Base-by-base conservation (phyloP, 2,888 invertebrate genomes). In the Yponomeuta plumbellus region DNA sequence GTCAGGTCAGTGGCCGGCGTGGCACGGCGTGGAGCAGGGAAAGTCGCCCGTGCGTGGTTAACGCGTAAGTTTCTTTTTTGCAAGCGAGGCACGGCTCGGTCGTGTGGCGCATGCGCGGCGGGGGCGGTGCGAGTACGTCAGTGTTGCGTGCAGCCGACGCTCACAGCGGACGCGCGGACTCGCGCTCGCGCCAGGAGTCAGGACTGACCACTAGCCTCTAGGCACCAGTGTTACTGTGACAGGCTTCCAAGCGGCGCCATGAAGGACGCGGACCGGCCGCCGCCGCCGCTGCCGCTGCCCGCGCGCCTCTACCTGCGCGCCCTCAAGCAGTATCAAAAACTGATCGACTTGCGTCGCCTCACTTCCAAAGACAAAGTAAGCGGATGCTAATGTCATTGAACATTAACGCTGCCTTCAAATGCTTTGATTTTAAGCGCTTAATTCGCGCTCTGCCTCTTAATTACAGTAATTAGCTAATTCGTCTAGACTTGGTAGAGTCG, bases 301-400 rank as follows among this genome's bases (percentile, higher is more conserved):
- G 91, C 92, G 73, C 83, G 93, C 69, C 83, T 93, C 67, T 93
- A 92, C 80, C 81, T 92, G 75, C 85, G 93, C 71, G 94, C 94
- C 69, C 92, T 93, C 40, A 92, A 93, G 68, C 94, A 94, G 79
- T 94, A 94, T 78, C 93, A 93, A 77, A 92, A 92, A 79, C 86
- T 94, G 68, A 84, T 93, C 71, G 92, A 93, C 79, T 83, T 92
- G 69, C 91, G 89, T 76, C 91, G 92, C 69, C 86, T 91, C 78
- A 83, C 92, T 79, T 85, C 81, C 70, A 91, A 91, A 83, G 87
- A 89, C 78, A 90, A 89, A 86, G 91, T 91, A 89, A 90, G 91
- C 79, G 34, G 65, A 39, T 59, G n/a, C 56, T 34, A n/a, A 61
- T 61, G 26, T 61, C 26, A 26, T 22, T 26, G 23, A 58, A 58